Conservation (phyloP, 1,140 invertebrate species). For the Lethocerus indicus region DNA sequence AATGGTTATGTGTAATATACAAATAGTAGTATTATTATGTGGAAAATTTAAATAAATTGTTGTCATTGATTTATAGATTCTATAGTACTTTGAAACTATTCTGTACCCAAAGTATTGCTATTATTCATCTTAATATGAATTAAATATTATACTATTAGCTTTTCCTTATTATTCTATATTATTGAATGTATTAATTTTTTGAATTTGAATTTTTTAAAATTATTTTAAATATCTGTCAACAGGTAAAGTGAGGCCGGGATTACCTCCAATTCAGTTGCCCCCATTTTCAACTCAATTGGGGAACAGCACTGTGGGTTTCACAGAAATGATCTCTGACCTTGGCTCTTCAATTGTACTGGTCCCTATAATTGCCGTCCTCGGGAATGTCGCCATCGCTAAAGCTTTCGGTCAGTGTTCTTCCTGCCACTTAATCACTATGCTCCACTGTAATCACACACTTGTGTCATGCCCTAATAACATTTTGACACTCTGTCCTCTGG, state of each 20-base stretch:
- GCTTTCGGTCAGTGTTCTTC: conserved; percentile 47
- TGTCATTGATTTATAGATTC: too few relatives aligned
- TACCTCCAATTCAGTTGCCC: conserved; percentile 41
- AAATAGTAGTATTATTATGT: too few relatives aligned
- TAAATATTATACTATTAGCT: background rate
- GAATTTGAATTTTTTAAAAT: conserved; percentile 23
- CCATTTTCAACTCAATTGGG: conserved; percentile 38
- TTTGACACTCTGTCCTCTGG: too few relatives aligned
- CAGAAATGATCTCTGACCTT: conserved; percentile 43
- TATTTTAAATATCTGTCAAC: conserved; percentile 15
- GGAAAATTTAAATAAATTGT: too few relatives aligned
- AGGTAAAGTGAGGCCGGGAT: conserved; percentile 44
- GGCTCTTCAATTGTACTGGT: conserved; percentile 53
- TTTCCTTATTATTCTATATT: background rate
- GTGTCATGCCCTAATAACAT: too few relatives aligned
- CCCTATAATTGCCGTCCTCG: conserved; percentile 62
- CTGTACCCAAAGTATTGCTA: too few relatives aligned
- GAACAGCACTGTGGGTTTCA: conserved; percentile 40
- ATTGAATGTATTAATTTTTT: conserved; percentile 1
- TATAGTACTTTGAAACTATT: too few relatives aligned
- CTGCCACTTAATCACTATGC: too few relatives aligned
- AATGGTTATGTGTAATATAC: too few relatives aligned
- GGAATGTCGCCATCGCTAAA: conserved; percentile 77
- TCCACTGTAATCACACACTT: too few relatives aligned
- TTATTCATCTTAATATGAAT: too few relatives aligned